Percentiles rank a stretch among this genome's conserved stretches.
These are phyloP conservation scores for Coremacera marginata DNA, from an alignment of 2,888 invertebrate species.

Conservation along the genomic window DNA sequence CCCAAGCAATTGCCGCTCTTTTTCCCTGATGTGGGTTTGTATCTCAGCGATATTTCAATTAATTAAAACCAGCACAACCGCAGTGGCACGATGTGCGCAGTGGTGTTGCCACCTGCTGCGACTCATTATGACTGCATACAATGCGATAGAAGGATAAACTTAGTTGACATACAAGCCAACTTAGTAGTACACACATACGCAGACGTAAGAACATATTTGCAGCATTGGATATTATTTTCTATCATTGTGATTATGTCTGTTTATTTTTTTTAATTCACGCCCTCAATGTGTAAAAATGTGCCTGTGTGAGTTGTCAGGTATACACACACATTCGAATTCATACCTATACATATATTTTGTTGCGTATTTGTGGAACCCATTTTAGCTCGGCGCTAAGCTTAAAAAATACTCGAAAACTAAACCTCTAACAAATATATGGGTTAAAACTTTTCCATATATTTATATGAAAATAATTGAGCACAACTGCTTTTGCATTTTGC, in stretches of 20 bases:
- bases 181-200: background rate
- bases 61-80: constrained; percentile 15
- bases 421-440: background rate
- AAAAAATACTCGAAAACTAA: background rate
- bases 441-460: background rate
- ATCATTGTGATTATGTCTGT: background rate
- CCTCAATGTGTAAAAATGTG: background rate
- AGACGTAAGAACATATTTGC: background rate
- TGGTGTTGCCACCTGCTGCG: constrained; percentile 27
- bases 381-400: background rate
- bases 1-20: background rate
- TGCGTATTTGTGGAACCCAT: background rate
- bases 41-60: constrained; percentile 14
- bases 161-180: background rate
- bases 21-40: background rate
- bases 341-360: background rate
- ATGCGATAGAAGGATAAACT: no score
- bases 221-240: background rate
- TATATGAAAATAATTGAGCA: background rate
- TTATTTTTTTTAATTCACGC: background rate
- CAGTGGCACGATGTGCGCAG: background rate
- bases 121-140: constrained; percentile 17
- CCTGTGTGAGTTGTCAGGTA: background rate
- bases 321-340: background rate
- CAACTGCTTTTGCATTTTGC: background rate